Evolutionary conservation across 53 echinoderm and acorn worm species (phyloP).

Genomic region (Echinarachnius parma): DNA sequence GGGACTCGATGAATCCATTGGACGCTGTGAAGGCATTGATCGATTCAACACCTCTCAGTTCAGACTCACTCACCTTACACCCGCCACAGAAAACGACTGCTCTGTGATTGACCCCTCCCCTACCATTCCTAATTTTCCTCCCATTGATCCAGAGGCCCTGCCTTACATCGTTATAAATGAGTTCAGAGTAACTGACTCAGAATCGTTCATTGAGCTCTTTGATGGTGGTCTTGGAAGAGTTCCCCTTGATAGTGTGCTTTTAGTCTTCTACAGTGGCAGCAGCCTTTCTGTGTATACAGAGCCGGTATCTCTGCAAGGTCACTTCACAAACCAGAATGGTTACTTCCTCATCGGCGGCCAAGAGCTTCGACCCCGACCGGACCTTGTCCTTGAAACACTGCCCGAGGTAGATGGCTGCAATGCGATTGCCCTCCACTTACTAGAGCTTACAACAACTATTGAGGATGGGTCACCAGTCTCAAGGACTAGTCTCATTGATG

Average conservation of each 20-base stretch:
- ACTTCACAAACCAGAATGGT: slow-evolving; percentile 60
- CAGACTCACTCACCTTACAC: slow-evolving; percentile 47
- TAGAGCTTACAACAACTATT: slow-evolving; percentile 30
- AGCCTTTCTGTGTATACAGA: slow-evolving; percentile 48
- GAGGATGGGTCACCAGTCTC: slow-evolving; percentile 48
- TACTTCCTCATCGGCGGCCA: slow-evolving; percentile 63
- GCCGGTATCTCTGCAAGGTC: slow-evolving; percentile 52
- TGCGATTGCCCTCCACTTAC: slow-evolving; percentile 73
- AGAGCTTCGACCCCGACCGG: slow-evolving; percentile 34
- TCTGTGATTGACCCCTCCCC: neutral
- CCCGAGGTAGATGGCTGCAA: slow-evolving; percentile 43
- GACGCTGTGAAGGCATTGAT: slow-evolving; percentile 74
- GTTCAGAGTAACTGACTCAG: slow-evolving; percentile 50
- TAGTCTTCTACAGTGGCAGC: slow-evolving; percentile 64
- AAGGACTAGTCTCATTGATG: slow-evolving; percentile 63
- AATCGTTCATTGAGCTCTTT: slow-evolving; percentile 81
- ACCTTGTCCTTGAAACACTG: slow-evolving; percentile 24
- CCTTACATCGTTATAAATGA: slow-evolving; percentile 78
- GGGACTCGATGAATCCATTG: slow-evolving; percentile 69
- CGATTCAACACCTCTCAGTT: slow-evolving; percentile 64
- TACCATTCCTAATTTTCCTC: slow-evolving; percentile 25
- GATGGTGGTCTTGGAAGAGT: slow-evolving; percentile 74
- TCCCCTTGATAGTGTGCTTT: slow-evolving; percentile 53
- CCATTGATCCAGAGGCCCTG: slow-evolving; percentile 12
- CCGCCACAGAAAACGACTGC: slow-evolving; percentile 66